These are phyloP conservation scores for Phrynocephalus forsythii DNA, from an alignment of 2,797 vertebrate species.

Conservation along the genomic window DNA sequence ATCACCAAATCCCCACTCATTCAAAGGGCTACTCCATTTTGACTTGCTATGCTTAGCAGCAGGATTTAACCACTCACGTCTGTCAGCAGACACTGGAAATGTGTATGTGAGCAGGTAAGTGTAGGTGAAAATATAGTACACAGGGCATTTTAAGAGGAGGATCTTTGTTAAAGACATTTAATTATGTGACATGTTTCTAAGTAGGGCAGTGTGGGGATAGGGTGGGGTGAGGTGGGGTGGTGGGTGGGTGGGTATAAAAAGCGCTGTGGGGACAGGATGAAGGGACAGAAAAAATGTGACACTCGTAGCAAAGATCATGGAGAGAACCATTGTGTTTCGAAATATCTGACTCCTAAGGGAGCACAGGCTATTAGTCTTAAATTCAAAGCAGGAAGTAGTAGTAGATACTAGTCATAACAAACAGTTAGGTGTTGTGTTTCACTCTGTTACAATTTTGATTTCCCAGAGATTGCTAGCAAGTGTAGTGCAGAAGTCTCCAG, in stretches of 20 bases:
- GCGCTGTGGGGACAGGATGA: neutral
- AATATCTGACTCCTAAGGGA: neutral
- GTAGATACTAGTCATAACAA: too few species aligned
- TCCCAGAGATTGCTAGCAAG: neutral
- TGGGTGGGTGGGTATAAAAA: too few species aligned
- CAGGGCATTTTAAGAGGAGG: neutral
- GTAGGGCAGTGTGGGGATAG: neutral
- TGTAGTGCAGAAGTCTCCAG: neutral
- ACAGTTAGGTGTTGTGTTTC: neutral
- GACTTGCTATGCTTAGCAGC: too few species aligned
- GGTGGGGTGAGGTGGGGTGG: too few species aligned
- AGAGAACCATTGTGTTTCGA: neutral
- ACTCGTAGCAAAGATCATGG: neutral
- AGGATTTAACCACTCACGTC: too few species aligned
- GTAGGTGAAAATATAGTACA: neutral
- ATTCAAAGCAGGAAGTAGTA: neutral
- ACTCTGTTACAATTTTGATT: constrained; percentile 1
- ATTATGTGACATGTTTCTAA: neutral
- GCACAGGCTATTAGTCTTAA: neutral
- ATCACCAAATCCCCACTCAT: too few species aligned
- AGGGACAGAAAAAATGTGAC: neutral
- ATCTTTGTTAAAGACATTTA: neutral
- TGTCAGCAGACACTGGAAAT: too few species aligned
- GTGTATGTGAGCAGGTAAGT: neutral
- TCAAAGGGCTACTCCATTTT: too few species aligned